A percentile compares a stretch with the other conserved stretches of the same genome.
phyloP scores from a whole-genome alignment of 2,113 vertebrate genomes.

The Amphiprion percula region DNA sequence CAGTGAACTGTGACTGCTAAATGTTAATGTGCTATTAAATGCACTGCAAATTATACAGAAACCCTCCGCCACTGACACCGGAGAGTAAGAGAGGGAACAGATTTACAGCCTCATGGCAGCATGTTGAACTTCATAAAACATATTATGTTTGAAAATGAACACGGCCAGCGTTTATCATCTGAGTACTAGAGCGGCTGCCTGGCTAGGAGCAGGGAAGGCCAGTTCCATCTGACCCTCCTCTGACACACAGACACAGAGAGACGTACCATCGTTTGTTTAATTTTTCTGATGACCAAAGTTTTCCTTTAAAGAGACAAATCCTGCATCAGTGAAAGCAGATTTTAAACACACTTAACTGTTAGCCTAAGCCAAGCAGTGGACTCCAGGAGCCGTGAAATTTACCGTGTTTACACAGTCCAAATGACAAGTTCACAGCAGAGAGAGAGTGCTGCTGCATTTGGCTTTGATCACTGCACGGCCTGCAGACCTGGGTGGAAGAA shows the following conservation, averaged over 20 bases:
- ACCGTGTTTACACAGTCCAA: neutral
- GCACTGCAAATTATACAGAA: slow-evolving; percentile 53
- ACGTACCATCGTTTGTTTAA: neutral
- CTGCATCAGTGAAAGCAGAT: neutral
- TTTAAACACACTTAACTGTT: neutral
- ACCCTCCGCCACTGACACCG: slow-evolving; percentile 33
- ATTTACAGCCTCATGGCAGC: slow-evolving; percentile 47
- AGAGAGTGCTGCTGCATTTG: neutral
- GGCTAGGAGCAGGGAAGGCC: neutral
- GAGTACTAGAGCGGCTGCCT: neutral
- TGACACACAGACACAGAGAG: neutral
- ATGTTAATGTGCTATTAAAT: slow-evolving; percentile 72
- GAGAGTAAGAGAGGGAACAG: slow-evolving; percentile 21
- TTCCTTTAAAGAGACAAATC: neutral
- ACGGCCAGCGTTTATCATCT: slow-evolving; percentile 44
- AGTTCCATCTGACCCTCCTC: slow-evolving; percentile 5
- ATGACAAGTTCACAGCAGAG: neutral
- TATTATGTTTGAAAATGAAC: slow-evolving; percentile 58
- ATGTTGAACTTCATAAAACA: slow-evolving; percentile 61
- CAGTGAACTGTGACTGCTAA: slow-evolving; percentile 45
- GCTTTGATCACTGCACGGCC: neutral
- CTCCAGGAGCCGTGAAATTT: neutral
- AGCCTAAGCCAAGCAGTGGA: neutral
- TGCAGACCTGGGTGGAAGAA: neutral
- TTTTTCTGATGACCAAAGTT: neutral